A percentile compares a stretch with the other conserved stretches of the same genome.
These are phyloP conservation scores for Agrochola litura DNA, from an alignment of 2,888 invertebrate species.

Conservation along the genomic window DNA sequence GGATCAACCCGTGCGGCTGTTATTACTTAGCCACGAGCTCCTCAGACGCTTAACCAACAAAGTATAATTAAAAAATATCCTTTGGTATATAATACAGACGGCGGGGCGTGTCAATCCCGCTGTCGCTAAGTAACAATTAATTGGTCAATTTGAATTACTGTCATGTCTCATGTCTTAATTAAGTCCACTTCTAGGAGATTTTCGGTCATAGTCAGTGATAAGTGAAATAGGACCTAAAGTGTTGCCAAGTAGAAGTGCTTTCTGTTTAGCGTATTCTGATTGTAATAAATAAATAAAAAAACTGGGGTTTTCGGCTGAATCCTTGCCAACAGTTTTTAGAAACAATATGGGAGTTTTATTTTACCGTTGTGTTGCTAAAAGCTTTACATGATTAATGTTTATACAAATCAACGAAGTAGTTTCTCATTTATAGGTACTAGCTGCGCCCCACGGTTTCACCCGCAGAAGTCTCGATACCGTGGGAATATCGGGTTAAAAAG, in stretches of 20 bases:
- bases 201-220: neutral
- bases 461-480: too few species aligned
- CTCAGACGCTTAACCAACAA: neutral
- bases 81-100: neutral
- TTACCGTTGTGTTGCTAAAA: conserved; percentile 6
- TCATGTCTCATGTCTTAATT: neutral
- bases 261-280: neutral
- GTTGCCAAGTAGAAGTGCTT: conserved; percentile 14
- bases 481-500: too few species aligned
- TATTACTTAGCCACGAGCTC: too few species aligned
- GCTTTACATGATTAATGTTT: neutral
- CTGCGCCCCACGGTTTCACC: too few species aligned
- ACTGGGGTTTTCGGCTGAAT: neutral
- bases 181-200: neutral
- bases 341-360: neutral
- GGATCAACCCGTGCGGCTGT: too few species aligned
- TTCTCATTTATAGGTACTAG: neutral
- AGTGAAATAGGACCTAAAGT: neutral
- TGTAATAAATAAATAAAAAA: neutral
- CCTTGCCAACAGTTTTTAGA: conserved; percentile 19
- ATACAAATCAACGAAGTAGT: neutral
- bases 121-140: neutral
- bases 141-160: neutral
- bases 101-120: neutral
- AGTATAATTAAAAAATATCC: neutral